Percentiles rank a stretch among this genome's conserved stretches.
phyloP scores from a whole-genome alignment of 2,888 invertebrate species.

The Mesochorus sp. region DNA sequence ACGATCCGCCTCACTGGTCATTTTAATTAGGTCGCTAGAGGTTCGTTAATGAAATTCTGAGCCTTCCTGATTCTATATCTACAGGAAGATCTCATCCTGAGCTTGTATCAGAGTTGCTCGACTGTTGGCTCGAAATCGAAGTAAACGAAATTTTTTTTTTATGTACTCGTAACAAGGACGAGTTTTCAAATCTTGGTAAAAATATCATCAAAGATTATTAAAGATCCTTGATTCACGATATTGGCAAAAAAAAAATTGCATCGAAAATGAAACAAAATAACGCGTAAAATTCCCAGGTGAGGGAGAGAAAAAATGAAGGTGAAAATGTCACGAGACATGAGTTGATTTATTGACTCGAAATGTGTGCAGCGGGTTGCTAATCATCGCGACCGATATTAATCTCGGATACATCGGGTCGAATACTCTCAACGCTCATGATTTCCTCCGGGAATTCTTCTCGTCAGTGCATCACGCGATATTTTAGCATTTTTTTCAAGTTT shows the following conservation, averaged over 20 bases:
- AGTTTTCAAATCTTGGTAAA: too few species aligned
- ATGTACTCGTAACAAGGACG: too few species aligned
- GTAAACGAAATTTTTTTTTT: too few species aligned
- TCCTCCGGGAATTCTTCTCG: conserved; percentile 15
- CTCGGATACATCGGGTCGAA: background rate
- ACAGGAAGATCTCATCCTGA: conserved; percentile 21
- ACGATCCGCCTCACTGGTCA: conserved; percentile 49
- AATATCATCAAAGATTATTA: too few species aligned
- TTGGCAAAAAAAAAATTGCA: background rate
- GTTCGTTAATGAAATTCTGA: conserved; percentile 50
- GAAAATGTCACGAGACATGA: too few species aligned
- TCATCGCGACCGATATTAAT: background rate
- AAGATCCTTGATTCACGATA: too few species aligned
- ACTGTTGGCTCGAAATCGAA: too few species aligned
- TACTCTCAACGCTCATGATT: conserved; percentile 1
- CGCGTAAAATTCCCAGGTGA: too few species aligned
- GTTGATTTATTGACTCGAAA: too few species aligned
- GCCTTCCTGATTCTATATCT: background rate
- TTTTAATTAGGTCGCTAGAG: conserved; percentile 60
- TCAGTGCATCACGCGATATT: background rate
- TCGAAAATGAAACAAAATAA: too few species aligned
- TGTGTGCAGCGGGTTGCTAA: background rate
- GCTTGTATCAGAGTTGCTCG: too few species aligned
- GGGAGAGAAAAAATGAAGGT: too few species aligned
- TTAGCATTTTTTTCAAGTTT: background rate